Base-by-base conservation (phyloP, 2,888 invertebrate genomes). In the Oscheius sp. region DNA sequence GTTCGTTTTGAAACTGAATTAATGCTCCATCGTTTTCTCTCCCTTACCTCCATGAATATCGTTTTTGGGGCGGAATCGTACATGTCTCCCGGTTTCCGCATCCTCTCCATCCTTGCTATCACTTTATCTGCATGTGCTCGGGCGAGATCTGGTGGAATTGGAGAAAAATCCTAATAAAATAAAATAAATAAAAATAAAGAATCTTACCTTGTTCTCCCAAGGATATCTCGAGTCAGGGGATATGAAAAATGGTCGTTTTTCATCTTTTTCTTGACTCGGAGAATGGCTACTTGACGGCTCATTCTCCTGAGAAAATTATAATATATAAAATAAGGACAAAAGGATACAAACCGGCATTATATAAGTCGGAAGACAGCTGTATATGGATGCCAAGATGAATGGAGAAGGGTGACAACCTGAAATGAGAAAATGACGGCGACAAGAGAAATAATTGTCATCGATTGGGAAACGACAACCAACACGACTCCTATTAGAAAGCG, bases 91-190 rank as follows among this genome's bases (percentile, higher is more conserved):
- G 65, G 65, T 17, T 36, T 65, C 41, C 56, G 54, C 38, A 36
- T 44, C 24, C 45, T 17, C 38, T 65, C 49, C 54, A 65, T 36
- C 17, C 28, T 22, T 1, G 51, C 54, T 44, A 65, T 65, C 5
- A 65, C 65, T 41, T 65, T 49, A 24, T 65, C 65, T 20, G 65
- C 65, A 22, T 54, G 54, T 26, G 28, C 45, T 28, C 65, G 4
- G 6, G 65, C 65, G 22, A 41, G 26, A 26, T 59, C 44, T 1
- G 44, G 12, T n/a, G 59, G 41, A 17, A 59, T 64, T 12, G 44
- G 59, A 4, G 41, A 24, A 26, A n/a, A 44, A 30, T 44, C 44
- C 44, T 57, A 17, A 22, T n/a, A 32, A 30, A n/a, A 54, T 28
- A 9, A 12, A 12, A 6, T 54, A 32, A 33, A 32, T 1, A n/a